Evolutionary conservation across 64 coral and sea anemone species (phyloP).

Genomic region (Actinia tenebrosa): DNA sequence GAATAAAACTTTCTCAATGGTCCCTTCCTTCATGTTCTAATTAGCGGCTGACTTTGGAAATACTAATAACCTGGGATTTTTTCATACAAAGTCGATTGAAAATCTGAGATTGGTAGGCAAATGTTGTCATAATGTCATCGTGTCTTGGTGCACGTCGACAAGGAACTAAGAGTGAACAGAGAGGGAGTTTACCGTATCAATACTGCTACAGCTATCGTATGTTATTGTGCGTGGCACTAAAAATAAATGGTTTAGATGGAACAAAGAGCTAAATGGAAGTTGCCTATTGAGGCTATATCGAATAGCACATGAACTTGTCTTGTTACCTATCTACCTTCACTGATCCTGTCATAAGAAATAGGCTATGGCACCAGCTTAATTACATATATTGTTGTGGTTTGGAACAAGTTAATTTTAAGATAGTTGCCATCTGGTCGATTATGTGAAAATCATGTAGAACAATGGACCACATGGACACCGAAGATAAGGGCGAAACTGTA

Average conservation of each 20-base stretch:
- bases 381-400: slow-evolving; percentile 62
- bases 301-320: neutral
- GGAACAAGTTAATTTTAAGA: slow-evolving; percentile 50
- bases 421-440: slow-evolving; percentile 77
- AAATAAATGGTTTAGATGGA: slow-evolving; percentile 14
- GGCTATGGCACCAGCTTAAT: slow-evolving; percentile 25
- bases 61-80: slow-evolving; percentile 36
- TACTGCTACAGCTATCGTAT: neutral
- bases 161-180: neutral
- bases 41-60: slow-evolving; percentile 56
- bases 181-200: slow-evolving; percentile 19
- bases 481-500: slow-evolving; percentile 59
- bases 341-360: slow-evolving; percentile 1
- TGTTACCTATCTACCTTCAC: neutral
- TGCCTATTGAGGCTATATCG: slow-evolving; percentile 2
- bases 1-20: slow-evolving; percentile 38
- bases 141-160: neutral
- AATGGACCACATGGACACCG: slow-evolving; percentile 67
- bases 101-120: neutral
- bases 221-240: slow-evolving; percentile 8
- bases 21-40: slow-evolving; percentile 38
- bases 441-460: slow-evolving; percentile 69
- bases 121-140: neutral
- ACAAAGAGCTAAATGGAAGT: slow-evolving; percentile 17
- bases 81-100: neutral